phyloP scores from a whole-genome alignment of 2,888 invertebrate genomes.

The Papilio protenor region DNA sequence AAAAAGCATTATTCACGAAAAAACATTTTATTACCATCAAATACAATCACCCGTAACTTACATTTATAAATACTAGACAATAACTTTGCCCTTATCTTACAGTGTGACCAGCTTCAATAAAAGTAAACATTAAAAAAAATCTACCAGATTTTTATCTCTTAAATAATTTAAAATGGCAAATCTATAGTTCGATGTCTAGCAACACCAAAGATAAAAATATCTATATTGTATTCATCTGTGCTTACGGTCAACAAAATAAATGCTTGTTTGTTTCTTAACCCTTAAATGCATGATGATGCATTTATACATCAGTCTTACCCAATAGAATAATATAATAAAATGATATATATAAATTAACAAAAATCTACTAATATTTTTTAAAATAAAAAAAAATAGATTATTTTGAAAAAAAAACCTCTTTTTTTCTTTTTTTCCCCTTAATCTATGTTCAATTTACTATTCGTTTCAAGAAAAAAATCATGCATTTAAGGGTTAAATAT shows the following conservation, averaged over 20 bases:
- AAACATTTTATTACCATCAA: slow-evolving; percentile 59
- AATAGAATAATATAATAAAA: too few relatives aligned
- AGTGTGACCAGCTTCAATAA: slow-evolving; percentile 28
- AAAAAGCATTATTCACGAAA: slow-evolving; percentile 57
- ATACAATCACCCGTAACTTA: slow-evolving; percentile 62
- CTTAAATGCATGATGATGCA: too few relatives aligned
- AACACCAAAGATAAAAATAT: background rate
- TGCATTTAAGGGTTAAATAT: too few relatives aligned
- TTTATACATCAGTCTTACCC: too few relatives aligned
- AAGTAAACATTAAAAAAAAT: background rate
- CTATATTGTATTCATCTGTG: background rate
- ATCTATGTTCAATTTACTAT: too few relatives aligned
- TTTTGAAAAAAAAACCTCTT: too few relatives aligned
- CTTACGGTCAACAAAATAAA: background rate
- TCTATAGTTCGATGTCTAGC: background rate
- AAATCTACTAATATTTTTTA: too few relatives aligned
- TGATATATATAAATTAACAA: too few relatives aligned
- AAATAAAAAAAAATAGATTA: too few relatives aligned
- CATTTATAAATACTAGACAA: slow-evolving; percentile 40
- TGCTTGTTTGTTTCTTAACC: background rate
- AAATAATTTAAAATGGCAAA: slow-evolving; percentile 7
- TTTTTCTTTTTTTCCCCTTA: too few relatives aligned
- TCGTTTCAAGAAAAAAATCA: too few relatives aligned
- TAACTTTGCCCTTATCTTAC: slow-evolving; percentile 47
- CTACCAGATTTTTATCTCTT: background rate